Evolutionary conservation across 2,113 vertebrate species (phyloP), one percentile per base, ranked within the genome.

Genomic region (Sylvietta virens): DNA sequence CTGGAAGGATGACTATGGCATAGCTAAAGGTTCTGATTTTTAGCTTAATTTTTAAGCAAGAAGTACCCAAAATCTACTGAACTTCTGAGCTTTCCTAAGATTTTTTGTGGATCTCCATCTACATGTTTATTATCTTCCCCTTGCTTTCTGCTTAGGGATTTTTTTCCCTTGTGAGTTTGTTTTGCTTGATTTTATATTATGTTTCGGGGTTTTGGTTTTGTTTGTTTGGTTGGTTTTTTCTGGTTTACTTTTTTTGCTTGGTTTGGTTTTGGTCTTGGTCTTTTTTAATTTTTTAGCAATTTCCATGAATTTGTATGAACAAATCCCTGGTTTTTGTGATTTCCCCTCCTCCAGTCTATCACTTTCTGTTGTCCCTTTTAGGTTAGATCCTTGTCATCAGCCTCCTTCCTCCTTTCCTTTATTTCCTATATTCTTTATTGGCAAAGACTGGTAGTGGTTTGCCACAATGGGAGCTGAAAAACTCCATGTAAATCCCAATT

Each of bases 111-210:
- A 13, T 44, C 12, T 74, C 39, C 14, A 30, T 16, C 21, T 67
- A 30, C 4, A 4, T 1, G 0, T 86, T 66, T 74, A 14, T 10
- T 76, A 4, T 30, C 64, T 76, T 6, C 4, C 15, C 14, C 4
- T 58, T 78, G 9, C 8, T 83, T 72, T 79, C 30, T 62, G 3
- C 19, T 88, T 47, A 67, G 48, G 21, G 7, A 2, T 80, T 30
- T 19, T 17, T 48, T 64, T 6, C 11, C 35, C 24, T 56, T 54
- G 4, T 64, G 54, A 33, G 9, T 23, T 21, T 6, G 3, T 47
- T 33, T 37, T 51, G 10, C 15, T 19, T 21, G 2, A 7, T 17
- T 50, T 35, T 35, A 30, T 40, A 20, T 31, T 50, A 24, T 21
- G 2, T 26, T 66, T 58, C 35, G 13, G 6, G 5, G 5, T 4